These are phyloP conservation scores for Cheilosia impressa DNA, from an alignment of 2,888 invertebrate species.

Conservation along the genomic window DNA sequence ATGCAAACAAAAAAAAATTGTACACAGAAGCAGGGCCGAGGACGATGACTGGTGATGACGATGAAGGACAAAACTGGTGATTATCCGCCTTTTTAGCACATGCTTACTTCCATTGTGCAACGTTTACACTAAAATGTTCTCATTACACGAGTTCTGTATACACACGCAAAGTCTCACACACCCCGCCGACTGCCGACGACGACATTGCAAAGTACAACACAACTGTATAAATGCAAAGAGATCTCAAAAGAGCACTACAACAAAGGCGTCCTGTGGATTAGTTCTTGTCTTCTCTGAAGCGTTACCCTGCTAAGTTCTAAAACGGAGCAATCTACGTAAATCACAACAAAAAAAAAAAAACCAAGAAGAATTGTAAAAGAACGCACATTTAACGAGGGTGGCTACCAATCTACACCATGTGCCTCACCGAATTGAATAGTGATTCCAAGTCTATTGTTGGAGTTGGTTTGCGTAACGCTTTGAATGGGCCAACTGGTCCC, in stretches of 20 bases:
- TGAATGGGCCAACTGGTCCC: slow-evolving; percentile 65
- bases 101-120: slow-evolving; percentile 76
- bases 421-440: slow-evolving; percentile 61
- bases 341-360: slow-evolving; percentile 16
- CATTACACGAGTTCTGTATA: slow-evolving; percentile 55
- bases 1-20: slow-evolving; percentile 1
- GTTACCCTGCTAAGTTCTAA: slow-evolving; percentile 72
- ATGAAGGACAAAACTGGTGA: slow-evolving; percentile 75
- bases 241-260: slow-evolving; percentile 68
- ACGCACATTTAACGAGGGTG: slow-evolving; percentile 67
- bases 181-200: background rate
- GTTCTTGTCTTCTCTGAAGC: slow-evolving; percentile 73
- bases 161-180: slow-evolving; percentile 14
- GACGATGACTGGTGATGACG: slow-evolving; percentile 51
- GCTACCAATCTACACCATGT: slow-evolving; percentile 72
- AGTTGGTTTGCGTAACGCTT: slow-evolving; percentile 32
- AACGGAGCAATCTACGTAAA: slow-evolving; percentile 72
- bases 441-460: slow-evolving; percentile 64
- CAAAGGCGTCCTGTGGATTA: slow-evolving; percentile 69
- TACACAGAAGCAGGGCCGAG: slow-evolving; percentile 22
- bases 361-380: slow-evolving; percentile 48
- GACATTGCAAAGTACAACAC: background rate
- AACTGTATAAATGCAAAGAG: slow-evolving; percentile 33
- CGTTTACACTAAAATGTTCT: slow-evolving; percentile 75
- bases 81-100: slow-evolving; percentile 78